phyloP scores from a whole-genome alignment of 2,797 vertebrate genomes.

The Melanogrammus aeglefinus region DNA sequence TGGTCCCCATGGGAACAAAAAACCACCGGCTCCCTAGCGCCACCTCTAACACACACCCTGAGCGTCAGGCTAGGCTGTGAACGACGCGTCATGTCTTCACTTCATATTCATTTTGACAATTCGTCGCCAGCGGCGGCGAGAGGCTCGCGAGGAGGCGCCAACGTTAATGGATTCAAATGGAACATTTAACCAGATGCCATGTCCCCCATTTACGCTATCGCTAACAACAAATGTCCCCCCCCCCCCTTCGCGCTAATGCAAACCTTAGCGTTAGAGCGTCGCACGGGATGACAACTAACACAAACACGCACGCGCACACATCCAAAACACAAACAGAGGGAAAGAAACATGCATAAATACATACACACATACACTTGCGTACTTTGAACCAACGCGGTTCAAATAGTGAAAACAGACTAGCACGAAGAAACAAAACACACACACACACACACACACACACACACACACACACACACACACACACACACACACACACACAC shows the following conservation, averaged over 20 bases:
- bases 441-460: neutral
- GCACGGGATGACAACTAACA: neutral
- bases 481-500: neutral
- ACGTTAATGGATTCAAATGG: slow-evolving; percentile 46
- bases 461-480: neutral
- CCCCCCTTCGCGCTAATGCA: neutral
- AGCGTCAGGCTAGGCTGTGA: neutral
- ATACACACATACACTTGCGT: slow-evolving; percentile 16
- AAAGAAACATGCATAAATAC: neutral
- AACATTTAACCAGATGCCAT: slow-evolving; percentile 41
- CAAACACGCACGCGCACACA: neutral
- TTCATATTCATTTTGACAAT: neutral
- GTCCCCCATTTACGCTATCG: slow-evolving; percentile 42
- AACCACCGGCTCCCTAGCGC: neutral
- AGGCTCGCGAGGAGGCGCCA: neutral
- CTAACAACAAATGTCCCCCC: neutral
- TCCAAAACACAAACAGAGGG: slow-evolving; percentile 9
- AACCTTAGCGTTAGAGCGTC: neutral
- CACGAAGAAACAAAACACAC: neutral
- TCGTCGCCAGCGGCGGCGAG: too few relatives aligned
- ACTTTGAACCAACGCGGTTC: neutral
- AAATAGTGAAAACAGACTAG: neutral
- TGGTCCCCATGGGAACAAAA: neutral
- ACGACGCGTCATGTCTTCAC: neutral
- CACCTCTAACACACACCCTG: neutral